Evolutionary conservation across 2,113 vertebrate genomes (phyloP).

Genomic region (Daubentonia madagascariensis): DNA sequence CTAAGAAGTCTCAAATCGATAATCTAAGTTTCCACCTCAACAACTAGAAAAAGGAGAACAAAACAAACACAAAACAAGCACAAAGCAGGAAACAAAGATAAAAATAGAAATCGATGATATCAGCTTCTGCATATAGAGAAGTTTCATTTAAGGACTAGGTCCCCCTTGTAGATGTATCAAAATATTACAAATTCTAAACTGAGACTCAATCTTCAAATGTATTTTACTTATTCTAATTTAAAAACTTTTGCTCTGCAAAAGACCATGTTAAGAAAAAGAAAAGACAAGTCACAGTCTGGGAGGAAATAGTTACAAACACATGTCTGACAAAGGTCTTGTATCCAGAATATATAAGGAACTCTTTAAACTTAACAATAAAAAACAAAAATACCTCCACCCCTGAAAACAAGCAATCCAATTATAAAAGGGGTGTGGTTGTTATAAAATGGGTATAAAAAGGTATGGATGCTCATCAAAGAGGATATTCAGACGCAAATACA

Average conservation of each 20-base stretch:
- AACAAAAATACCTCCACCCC: background rate
- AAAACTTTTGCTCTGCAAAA: background rate
- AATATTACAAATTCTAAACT: too few species aligned
- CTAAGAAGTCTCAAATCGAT: background rate
- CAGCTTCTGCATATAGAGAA: background rate
- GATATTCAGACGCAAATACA: background rate
- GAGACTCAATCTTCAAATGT: too few species aligned
- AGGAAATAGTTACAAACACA: background rate
- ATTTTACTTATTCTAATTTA: background rate
- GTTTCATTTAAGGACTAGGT: too few species aligned
- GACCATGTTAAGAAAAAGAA: background rate
- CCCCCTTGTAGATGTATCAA: too few species aligned
- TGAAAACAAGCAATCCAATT: background rate
- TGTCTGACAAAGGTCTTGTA: background rate
- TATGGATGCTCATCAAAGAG: background rate
- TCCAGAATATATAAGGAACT: background rate
- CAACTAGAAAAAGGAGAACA: background rate
- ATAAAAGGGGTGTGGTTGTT: background rate
- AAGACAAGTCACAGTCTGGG: background rate
- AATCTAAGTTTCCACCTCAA: background rate
- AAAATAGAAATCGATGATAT: background rate
- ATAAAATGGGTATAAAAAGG: background rate
- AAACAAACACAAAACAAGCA: background rate
- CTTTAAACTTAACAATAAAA: slow-evolving; percentile 16
- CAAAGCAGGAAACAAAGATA: background rate